Conservation (phyloP, 2,113 vertebrate species). For the Burhinus bistriatus region DNA sequence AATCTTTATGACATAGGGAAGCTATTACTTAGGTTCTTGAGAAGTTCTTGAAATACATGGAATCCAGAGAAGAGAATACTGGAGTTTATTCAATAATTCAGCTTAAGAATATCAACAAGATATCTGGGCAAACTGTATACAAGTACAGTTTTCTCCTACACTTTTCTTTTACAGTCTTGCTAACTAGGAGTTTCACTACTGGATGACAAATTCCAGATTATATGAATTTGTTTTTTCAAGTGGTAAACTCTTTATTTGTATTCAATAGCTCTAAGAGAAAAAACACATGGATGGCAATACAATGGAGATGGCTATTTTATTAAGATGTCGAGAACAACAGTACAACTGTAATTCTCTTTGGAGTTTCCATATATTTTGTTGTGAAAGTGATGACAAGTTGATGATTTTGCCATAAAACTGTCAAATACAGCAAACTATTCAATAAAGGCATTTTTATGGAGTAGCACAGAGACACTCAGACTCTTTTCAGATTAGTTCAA, state of each 20-base stretch:
- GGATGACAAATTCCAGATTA: slow-evolving; percentile 8
- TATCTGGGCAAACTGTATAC: not conserved
- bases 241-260: slow-evolving; percentile 11
- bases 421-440: slow-evolving; percentile 55
- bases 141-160: not conserved
- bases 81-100: not conserved
- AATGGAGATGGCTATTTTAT: slow-evolving; percentile 47
- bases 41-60: not conserved
- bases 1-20: not conserved
- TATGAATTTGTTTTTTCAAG: slow-evolving; percentile 5
- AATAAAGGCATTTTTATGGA: slow-evolving; percentile 46
- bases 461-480: not conserved
- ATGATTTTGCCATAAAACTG: slow-evolving; percentile 67
- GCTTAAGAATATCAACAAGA: not conserved
- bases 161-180: not conserved
- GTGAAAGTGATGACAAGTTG: slow-evolving; percentile 56
- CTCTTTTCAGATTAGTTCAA: not conserved
- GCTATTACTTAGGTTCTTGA: not conserved
- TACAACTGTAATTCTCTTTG: slow-evolving; percentile 42
- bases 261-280: slow-evolving; percentile 28
- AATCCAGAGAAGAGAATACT: not conserved
- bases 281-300: slow-evolving; percentile 32
- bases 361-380: slow-evolving; percentile 37
- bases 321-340: slow-evolving; percentile 35
- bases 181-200: slow-evolving; percentile 10